phyloP scores from a whole-genome alignment of 1,140 invertebrate genomes.

The Zaprionus capensis region DNA sequence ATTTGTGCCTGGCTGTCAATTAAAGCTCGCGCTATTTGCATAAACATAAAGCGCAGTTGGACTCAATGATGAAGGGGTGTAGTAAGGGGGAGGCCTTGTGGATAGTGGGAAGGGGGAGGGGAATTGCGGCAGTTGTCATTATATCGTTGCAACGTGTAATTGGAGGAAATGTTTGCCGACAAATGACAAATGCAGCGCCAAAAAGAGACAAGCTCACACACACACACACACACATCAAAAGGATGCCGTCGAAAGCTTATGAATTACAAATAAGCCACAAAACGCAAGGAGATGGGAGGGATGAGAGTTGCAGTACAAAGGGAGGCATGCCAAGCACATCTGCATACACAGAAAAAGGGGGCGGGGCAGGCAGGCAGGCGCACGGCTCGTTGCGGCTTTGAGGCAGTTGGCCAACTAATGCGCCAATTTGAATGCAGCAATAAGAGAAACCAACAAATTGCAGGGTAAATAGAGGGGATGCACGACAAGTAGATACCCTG shows the following conservation, averaged over 20 bases:
- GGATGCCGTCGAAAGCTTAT: conserved; percentile 72
- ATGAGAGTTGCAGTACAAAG: conserved; percentile 19
- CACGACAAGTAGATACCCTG: background rate
- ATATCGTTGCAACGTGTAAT: conserved; percentile 80
- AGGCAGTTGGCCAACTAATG: conserved; percentile 76
- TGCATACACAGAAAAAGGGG: conserved; percentile 49
- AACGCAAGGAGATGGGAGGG: background rate
- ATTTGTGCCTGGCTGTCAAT: conserved; percentile 24
- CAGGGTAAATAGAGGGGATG: background rate
- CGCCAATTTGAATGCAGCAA: conserved; percentile 77
- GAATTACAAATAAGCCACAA: conserved; percentile 72
- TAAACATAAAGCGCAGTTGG: conserved; percentile 17
- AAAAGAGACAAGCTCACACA: conserved; percentile 34
- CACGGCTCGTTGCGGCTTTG: conserved; percentile 54
- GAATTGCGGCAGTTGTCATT: conserved; percentile 52
- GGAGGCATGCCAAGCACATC: conserved; percentile 63
- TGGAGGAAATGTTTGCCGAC: conserved; percentile 76
- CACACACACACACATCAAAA: conserved; percentile 49
- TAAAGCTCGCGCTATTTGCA: conserved; percentile 12
- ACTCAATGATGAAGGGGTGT: conserved; percentile 4
- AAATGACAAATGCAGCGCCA: conserved; percentile 74
- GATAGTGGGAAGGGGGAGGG: conserved; percentile 5
- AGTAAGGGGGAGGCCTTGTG: background rate
- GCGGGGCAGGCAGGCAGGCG: conserved; percentile 27
- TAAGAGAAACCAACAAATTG: conserved; percentile 1